Percentiles rank a stretch among this genome's conserved stretches.
Conservation (phyloP, 2,797 vertebrate genomes). For the Pithecia hirsuta region DNA sequence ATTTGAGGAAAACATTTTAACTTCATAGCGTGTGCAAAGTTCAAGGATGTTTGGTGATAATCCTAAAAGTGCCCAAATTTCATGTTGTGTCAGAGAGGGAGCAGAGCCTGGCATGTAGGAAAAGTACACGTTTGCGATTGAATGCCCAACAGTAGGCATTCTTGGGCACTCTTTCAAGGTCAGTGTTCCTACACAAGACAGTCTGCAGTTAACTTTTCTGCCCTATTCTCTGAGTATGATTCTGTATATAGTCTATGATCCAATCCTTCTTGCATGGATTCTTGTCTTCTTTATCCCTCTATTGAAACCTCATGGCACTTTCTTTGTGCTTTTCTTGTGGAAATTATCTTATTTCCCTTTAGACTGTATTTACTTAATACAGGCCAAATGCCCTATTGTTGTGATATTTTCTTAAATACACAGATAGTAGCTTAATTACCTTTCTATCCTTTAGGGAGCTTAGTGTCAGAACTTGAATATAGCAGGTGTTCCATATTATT, state of each 20-base stretch:
- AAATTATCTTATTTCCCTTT: constrained; percentile 1
- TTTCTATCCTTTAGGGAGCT: neutral
- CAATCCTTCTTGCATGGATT: neutral
- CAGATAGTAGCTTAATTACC: neutral
- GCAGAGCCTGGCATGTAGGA: neutral
- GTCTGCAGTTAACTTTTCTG: neutral
- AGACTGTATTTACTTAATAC: neutral
- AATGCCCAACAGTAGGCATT: neutral
- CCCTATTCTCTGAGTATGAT: neutral
- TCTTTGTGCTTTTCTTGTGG: neutral
- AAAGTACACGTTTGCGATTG: neutral
- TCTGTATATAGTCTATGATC: neutral
- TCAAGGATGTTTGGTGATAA: neutral
- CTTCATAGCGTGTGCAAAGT: neutral
- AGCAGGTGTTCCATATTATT: neutral
- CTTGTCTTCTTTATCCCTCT: neutral
- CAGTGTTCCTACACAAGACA: neutral
- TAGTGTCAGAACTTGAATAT: neutral
- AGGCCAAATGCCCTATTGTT: neutral
- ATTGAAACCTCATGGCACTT: neutral
- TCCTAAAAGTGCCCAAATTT: neutral
- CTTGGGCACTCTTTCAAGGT: neutral
- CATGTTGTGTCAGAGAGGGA: neutral
- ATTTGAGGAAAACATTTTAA: neutral
- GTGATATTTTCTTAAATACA: neutral